Evolutionary conservation across 2,113 vertebrate genomes (phyloP).

Genomic region (Gambusia holbrooki): DNA sequence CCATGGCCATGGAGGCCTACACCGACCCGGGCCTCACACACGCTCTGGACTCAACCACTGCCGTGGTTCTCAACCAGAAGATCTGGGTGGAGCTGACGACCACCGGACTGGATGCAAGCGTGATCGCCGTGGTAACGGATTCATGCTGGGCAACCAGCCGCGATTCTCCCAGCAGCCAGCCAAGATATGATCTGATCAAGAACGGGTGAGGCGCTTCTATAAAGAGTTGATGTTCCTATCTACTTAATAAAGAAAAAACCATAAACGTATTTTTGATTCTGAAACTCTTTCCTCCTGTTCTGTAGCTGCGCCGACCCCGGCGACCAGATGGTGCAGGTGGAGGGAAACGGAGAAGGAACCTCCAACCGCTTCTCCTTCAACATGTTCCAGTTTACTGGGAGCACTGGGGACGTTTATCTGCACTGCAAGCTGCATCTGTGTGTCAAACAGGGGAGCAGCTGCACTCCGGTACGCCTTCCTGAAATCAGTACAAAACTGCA

Average conservation of each 20-base stretch:
- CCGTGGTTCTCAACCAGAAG: slow-evolving; percentile 26
- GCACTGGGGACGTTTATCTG: background rate
- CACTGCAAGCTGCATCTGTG: slow-evolving; percentile 44
- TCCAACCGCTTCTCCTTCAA: slow-evolving; percentile 33
- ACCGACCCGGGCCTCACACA: background rate
- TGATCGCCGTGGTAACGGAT: slow-evolving; percentile 12
- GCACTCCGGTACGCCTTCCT: slow-evolving; percentile 18
- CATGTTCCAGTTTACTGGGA: slow-evolving; percentile 3
- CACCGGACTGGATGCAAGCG: slow-evolving; percentile 6
- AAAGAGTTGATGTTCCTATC: background rate
- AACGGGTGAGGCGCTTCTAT: slow-evolving; percentile 25
- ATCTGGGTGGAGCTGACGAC: slow-evolving; percentile 47
- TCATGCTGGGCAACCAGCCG: slow-evolving; percentile 33
- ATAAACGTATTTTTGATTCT: no score
- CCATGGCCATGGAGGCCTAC: slow-evolving; percentile 37
- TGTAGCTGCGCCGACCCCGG: slow-evolving; percentile 16
- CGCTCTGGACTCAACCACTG: background rate
- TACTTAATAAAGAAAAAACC: no score
- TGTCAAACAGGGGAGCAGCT: background rate
- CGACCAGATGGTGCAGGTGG: slow-evolving; percentile 24
- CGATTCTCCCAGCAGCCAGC: background rate
- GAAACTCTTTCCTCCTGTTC: background rate
- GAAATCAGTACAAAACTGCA: no score
- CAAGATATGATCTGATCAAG: slow-evolving; percentile 28
- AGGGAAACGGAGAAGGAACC: slow-evolving; percentile 17